These are phyloP conservation scores for Phyllotreta striolata DNA, from an alignment of 2,888 invertebrate species.

Conservation along the genomic window DNA sequence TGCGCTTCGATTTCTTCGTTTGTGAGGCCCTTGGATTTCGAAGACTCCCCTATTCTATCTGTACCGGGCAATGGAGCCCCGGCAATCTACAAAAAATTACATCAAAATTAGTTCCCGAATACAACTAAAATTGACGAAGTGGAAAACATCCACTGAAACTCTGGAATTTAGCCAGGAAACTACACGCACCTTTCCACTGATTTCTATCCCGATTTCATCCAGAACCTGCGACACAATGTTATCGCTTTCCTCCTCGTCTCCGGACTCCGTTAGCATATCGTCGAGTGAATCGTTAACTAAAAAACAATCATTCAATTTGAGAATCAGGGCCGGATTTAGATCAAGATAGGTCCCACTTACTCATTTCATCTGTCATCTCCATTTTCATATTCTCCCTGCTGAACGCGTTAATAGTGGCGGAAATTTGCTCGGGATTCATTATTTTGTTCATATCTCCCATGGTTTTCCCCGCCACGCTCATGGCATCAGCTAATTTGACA, in stretches of 20 bases:
- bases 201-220: conserved; percentile 97
- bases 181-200: conserved; percentile 78
- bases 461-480: conserved; percentile 88
- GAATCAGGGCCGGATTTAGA: neutral
- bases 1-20: conserved; percentile 79
- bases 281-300: conserved; percentile 89
- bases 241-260: conserved; percentile 89
- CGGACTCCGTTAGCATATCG: conserved; percentile 87
- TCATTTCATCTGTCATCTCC: conserved; percentile 97
- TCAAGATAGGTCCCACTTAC: conserved; percentile 63
- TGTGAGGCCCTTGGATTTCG: conserved; percentile 61
- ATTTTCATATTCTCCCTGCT: conserved; percentile 84
- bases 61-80: conserved; percentile 70
- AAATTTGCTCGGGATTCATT: conserved; percentile 85
- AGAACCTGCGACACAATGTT: conserved; percentile 88
- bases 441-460: conserved; percentile 89
- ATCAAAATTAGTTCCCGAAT: no score
- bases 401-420: conserved; percentile 84
- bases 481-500: conserved; percentile 84
- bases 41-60: conserved; percentile 66
- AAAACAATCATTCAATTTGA: no score
- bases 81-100: conserved; percentile 65
- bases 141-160: no score
- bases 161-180: neutral
- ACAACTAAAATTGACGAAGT: no score